These are phyloP conservation scores for Nansenia antarctica DNA, from an alignment of 2,113 vertebrate genomes.

Conservation along the genomic window DNA sequence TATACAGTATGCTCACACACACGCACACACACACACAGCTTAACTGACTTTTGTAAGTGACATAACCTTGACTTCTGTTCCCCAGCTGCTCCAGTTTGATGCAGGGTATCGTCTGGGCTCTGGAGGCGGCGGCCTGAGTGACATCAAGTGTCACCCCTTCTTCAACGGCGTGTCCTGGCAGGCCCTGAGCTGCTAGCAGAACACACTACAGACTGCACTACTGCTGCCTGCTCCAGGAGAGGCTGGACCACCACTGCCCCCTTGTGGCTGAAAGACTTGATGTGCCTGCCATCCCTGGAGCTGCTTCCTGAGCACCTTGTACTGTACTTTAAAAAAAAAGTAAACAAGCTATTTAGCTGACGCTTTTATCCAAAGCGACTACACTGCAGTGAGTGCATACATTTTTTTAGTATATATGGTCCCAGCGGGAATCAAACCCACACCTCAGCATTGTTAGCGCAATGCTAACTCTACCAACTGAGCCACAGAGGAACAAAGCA, in stretches of 20 bases:
- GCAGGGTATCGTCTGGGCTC: slow-evolving; percentile 83
- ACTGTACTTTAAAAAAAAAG: no score
- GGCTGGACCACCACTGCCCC: slow-evolving; percentile 2
- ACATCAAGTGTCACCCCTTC: slow-evolving; percentile 93
- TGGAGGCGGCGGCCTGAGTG: slow-evolving; percentile 80
- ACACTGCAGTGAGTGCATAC: no score
- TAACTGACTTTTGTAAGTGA: not conserved
- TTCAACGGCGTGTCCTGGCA: slow-evolving; percentile 87
- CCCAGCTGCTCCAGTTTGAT: slow-evolving; percentile 89
- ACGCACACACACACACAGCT: not conserved
- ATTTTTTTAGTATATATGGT: no score
- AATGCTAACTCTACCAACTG: no score
- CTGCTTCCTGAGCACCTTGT: not conserved
- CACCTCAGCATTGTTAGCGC: no score
- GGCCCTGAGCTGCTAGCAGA: slow-evolving; percentile 77
- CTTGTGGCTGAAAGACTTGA: slow-evolving; percentile 3
- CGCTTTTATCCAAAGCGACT: no score
- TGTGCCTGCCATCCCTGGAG: not conserved
- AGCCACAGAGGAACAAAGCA: no score
- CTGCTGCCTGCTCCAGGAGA: not conserved
- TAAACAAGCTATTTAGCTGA: no score
- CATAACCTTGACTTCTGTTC: no score
- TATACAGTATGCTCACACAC: not conserved
- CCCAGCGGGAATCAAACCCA: no score
- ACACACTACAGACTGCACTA: not conserved